phyloP scores from a whole-genome alignment of 2,888 invertebrate genomes.

The Andrena dorsata region DNA sequence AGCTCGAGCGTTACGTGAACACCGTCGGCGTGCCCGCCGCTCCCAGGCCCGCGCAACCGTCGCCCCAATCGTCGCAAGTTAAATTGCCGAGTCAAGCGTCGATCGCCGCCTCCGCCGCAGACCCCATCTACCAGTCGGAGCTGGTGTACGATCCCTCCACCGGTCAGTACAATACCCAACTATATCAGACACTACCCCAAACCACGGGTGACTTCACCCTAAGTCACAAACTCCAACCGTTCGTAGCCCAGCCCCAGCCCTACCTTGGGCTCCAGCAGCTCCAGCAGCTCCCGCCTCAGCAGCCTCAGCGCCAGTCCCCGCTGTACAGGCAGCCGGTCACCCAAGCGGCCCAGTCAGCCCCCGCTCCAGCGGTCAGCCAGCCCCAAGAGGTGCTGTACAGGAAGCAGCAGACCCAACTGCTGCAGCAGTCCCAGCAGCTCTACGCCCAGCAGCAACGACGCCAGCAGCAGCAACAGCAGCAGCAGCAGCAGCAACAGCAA shows the following conservation, averaged over 20 bases:
- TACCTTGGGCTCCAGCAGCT: constrained; percentile 88
- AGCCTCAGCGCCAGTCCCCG: constrained; percentile 74
- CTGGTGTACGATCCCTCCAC: constrained; percentile 91
- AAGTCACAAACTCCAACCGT: constrained; percentile 91
- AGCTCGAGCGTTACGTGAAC: constrained; percentile 89
- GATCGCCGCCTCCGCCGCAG: constrained; percentile 79
- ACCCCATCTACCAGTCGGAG: constrained; percentile 92
- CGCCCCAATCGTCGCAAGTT: constrained; percentile 51
- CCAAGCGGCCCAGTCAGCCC: constrained; percentile 83
- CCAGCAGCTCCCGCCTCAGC: constrained; percentile 73
- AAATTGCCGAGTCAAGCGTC: constrained; percentile 55
- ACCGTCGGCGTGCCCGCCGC: constrained; percentile 83
- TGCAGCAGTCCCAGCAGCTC: constrained; percentile 89
- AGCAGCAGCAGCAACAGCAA: constrained; percentile 87
- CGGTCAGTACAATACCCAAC: constrained; percentile 92
- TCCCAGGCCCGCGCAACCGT: constrained; percentile 80
- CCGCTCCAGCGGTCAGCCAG: constrained; percentile 66
- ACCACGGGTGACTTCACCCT: constrained; percentile 90
- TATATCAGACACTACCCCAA: constrained; percentile 91
- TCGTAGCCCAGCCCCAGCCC: constrained; percentile 88
- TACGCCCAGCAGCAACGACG: constrained; percentile 89
- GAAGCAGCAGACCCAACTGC: constrained; percentile 88
- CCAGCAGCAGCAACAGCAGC: constrained; percentile 83
- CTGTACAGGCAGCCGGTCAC: constrained; percentile 76
- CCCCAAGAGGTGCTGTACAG: constrained; percentile 85